Base-by-base conservation (phyloP, 1,140 invertebrate genomes). In the Trichonephila clavata region DNA sequence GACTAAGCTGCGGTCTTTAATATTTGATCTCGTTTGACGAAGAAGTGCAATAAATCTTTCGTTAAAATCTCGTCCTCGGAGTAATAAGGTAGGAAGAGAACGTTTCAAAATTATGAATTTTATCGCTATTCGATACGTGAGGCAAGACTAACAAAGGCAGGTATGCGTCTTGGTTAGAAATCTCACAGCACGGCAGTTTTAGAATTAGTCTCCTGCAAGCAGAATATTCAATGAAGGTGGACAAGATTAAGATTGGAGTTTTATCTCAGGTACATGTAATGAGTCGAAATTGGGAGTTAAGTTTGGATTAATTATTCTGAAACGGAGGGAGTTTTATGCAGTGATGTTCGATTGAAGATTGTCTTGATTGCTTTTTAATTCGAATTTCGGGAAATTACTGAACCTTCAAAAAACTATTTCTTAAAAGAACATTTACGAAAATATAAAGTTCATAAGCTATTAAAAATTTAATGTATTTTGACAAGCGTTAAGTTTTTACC, bases 71-170 rank as follows among this genome's bases (percentile, higher is more conserved):
- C 43, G 43, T 83, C 81, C 81, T 50, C 81, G 13, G 81, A 83
- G 81, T 83, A 83, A 83, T 83, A 57, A 50, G 21, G 43, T 24
- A 2, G 21, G 21, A 57, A 77, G 14, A 20, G 24, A 50, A n/a
- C 20, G 20, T 24, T 59, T 10, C 43, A 20, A 83, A 83, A 83
- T 83, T 83, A 57, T 57, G 10, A 83, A 83, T 83, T 83, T 57
- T 83, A 83, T 83, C 81, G 81, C 50, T 83, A 83, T 83, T 83
- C 81, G 81, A 83, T 83, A 83, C 43, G 43, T 16, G 50, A 24
- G 71, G 61, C 18, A 63, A 7, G 24, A 27, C 24, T 77, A n/a
- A 77, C 71, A 77, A 27, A 24, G 24, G 20, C n/a, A 68, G 65
- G 24, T 83, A 8, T 50, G 39, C 13, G 43, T 24, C 81, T 4